These are phyloP conservation scores for Pseudorectes ferrugineus DNA, from an alignment of 2,113 vertebrate species.

Conservation along the genomic window DNA sequence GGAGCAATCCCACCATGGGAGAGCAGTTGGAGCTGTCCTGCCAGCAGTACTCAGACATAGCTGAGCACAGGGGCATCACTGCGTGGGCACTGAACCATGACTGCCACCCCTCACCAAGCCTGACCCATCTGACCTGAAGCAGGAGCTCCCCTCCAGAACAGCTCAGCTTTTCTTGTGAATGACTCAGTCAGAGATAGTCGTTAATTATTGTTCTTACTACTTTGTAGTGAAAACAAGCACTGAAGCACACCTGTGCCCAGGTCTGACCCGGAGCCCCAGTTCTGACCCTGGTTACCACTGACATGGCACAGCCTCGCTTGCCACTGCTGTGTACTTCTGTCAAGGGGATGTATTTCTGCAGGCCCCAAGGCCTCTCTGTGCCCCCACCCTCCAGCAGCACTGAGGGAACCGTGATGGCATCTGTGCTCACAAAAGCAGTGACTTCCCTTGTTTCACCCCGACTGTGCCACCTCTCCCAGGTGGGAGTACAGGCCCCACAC, in stretches of 20 bases:
- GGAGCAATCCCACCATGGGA: accelerated
- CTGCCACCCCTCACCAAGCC: too few species aligned
- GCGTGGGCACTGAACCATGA: accelerated
- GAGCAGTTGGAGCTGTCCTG: neutral
- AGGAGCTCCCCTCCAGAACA: accelerated
- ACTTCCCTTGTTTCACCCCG: accelerated
- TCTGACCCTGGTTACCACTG: accelerated
- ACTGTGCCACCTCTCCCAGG: accelerated
- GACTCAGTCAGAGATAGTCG: accelerated
- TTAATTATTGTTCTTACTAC: accelerated
- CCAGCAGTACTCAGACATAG: accelerated
- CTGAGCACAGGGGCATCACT: accelerated
- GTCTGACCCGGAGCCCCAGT: accelerated
- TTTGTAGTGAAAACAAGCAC: neutral
- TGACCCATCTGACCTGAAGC: accelerated
- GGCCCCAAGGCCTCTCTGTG: neutral
- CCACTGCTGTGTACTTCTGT: accelerated
- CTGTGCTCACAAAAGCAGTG: accelerated
- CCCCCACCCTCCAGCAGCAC: neutral
- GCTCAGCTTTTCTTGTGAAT: accelerated
- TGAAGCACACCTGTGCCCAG: accelerated
- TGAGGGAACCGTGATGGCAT: accelerated
- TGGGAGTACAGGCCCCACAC: accelerated
- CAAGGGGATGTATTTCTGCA: too few species aligned
- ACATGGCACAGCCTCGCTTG: accelerated